Conservation (phyloP, 2,888 invertebrate genomes). For the Morpho helenor region DNA sequence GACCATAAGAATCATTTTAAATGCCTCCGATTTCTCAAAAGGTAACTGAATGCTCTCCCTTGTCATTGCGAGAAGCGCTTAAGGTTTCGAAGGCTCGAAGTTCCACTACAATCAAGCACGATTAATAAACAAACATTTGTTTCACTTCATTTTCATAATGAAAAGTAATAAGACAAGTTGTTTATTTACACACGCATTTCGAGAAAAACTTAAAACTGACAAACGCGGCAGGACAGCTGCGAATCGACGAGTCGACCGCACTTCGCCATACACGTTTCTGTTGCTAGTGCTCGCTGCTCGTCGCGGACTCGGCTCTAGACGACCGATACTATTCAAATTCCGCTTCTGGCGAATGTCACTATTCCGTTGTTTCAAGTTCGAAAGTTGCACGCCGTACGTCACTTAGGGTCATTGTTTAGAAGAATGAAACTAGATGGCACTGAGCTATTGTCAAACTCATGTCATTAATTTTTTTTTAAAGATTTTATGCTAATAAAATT, state of each 20-base stretch:
- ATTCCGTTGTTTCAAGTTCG: conserved; percentile 63
- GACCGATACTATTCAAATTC: conserved; percentile 63
- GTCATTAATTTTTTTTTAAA: too few species aligned
- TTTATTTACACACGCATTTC: conserved; percentile 77
- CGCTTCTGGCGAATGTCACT: conserved; percentile 57
- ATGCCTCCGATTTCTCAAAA: conserved; percentile 76
- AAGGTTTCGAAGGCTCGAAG: conserved; percentile 58
- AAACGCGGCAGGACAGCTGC: conserved; percentile 73
- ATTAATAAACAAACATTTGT: conserved; percentile 66
- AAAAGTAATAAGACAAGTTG: conserved; percentile 64
- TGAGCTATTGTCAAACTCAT: conserved; percentile 8
- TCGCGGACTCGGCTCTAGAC: conserved; percentile 36
- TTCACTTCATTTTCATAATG: conserved; percentile 71
- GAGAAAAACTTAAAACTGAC: conserved; percentile 69
- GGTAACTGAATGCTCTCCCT: conserved; percentile 75
- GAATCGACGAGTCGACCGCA: conserved; percentile 78
- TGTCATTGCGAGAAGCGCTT: conserved; percentile 78
- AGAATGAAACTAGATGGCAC: conserved; percentile 47
- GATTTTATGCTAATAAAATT: too few species aligned
- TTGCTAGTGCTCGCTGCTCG: conserved; percentile 44
- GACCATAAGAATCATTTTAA: conserved; percentile 75
- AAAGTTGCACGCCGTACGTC: conserved; percentile 55
- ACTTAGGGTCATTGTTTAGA: conserved; percentile 33
- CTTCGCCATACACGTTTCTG: conserved; percentile 79
- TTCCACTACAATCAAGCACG: conserved; percentile 63